These are phyloP conservation scores for Notechis scutatus DNA, from an alignment of 2,113 vertebrate species.

Conservation along the genomic window DNA sequence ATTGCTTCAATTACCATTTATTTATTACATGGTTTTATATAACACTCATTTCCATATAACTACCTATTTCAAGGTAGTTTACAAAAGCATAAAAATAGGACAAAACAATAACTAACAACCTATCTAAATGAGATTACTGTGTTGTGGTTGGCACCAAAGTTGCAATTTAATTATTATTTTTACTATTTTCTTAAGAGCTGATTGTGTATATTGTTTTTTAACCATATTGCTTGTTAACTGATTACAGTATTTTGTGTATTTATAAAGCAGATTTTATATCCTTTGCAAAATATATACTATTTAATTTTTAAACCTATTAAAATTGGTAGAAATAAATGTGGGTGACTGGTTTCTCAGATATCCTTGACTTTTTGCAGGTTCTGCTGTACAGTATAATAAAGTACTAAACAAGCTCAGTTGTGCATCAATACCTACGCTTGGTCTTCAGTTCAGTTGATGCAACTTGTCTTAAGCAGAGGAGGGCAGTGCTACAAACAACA, in stretches of 20 bases:
- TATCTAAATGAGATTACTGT: neutral
- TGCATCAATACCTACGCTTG: neutral
- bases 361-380: neutral
- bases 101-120: neutral
- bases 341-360: neutral
- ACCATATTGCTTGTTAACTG: neutral
- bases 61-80: neutral
- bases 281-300: neutral
- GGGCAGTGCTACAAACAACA: neutral
- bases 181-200: neutral
- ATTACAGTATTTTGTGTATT: neutral
- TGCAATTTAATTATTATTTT: neutral
- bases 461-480: neutral
- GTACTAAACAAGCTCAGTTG: neutral
- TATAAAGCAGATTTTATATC: neutral
- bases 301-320: neutral
- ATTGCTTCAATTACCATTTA: neutral
- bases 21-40: neutral
- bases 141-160: neutral
- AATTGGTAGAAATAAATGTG: neutral
- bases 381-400: too few species aligned
- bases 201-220: neutral
- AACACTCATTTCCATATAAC: neutral
- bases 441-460: neutral
- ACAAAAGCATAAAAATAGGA: neutral